These are phyloP conservation scores for Isaurus tuberculatus DNA, from an alignment of 92 coral and sea anemone species.

Conservation along the genomic window DNA sequence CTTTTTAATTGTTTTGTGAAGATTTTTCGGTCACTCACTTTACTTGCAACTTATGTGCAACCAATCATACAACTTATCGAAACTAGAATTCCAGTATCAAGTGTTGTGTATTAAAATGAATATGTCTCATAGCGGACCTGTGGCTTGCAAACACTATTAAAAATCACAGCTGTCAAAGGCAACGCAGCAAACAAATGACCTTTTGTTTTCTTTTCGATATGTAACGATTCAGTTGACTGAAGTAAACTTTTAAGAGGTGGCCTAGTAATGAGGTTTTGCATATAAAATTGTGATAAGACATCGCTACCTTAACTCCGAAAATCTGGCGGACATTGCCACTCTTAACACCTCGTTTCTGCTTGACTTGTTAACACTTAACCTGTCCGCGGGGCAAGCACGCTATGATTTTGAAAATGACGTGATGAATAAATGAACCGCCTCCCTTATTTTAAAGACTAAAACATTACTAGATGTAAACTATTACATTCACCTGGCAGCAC, in stretches of 20 bases:
- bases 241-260: neutral
- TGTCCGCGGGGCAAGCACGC: conserved; percentile 43
- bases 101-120: neutral
- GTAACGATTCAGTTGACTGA: neutral
- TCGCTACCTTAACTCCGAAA: neutral
- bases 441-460: too few relatives aligned
- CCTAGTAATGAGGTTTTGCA: neutral
- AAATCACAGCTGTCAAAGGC: neutral
- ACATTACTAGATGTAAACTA: too few relatives aligned
- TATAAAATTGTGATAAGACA: neutral
- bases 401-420: conserved; percentile 29
- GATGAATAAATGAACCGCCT: conserved; percentile 35
- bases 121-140: neutral
- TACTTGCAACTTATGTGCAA: neutral
- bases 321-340: neutral
- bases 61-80: neutral
- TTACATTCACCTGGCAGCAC: too few relatives aligned
- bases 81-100: neutral
- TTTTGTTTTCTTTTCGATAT: neutral
- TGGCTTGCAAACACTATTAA: neutral
- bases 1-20: neutral
- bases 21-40: neutral
- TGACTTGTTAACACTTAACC: conserved; percentile 11
- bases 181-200: neutral
- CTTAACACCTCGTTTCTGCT: conserved; percentile 1